Evolutionary conservation across 2,113 vertebrate species (phyloP).

Genomic region (Nothoprocta perdicaria): DNA sequence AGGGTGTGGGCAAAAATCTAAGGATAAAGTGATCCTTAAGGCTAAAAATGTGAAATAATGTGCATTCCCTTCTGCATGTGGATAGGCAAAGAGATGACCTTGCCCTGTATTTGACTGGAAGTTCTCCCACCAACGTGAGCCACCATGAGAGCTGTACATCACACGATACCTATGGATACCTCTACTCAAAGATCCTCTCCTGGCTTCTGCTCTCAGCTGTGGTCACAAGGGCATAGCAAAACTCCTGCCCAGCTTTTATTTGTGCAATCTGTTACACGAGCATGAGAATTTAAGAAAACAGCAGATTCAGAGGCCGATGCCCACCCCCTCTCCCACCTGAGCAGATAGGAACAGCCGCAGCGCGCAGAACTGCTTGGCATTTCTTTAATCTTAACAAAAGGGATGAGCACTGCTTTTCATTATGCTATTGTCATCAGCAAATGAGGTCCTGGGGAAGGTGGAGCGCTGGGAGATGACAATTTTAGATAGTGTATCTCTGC

Average conservation of each 20-base stretch:
- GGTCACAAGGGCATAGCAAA: too few species aligned
- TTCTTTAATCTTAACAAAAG: neutral
- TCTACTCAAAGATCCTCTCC: rapidly evolving
- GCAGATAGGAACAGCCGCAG: neutral
- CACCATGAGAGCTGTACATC: neutral
- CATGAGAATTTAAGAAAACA: neutral
- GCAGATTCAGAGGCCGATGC: neutral
- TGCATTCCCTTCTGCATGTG: neutral
- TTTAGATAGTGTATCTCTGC: neutral
- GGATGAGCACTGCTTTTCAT: neutral
- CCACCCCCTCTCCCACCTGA: neutral
- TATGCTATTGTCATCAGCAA: neutral
- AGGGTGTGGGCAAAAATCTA: neutral
- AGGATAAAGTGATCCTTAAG: neutral
- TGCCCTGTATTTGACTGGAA: neutral
- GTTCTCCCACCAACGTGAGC: neutral
- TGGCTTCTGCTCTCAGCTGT: rapidly evolving
- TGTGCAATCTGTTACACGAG: neutral
- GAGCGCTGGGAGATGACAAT: neutral
- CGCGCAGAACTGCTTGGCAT: neutral
- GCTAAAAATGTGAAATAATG: rapidly evolving
- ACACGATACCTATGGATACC: rapidly evolving
- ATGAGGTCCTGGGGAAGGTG: neutral
- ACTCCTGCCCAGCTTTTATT: neutral
- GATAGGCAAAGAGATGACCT: neutral